Conservation (phyloP, 2,888 invertebrate species). For the Thecophora atra region DNA sequence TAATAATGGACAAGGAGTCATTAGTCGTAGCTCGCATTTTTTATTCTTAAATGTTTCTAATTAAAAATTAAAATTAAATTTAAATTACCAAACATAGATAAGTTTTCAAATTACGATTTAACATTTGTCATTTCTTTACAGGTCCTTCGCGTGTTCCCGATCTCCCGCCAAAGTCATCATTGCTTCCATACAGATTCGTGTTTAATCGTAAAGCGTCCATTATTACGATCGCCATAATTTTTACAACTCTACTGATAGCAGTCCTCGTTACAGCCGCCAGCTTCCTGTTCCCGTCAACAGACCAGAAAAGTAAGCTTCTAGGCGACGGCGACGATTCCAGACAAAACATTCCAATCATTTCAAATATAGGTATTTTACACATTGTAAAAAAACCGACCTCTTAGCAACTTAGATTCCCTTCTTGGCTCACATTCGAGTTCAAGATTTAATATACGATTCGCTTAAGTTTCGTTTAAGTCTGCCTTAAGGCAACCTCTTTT, state of each 20-base stretch:
- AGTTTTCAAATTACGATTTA: neutral
- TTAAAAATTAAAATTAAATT: no score
- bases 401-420: neutral
- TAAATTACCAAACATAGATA: no score
- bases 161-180: constrained; percentile 30
- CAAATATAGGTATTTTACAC: constrained; percentile 64
- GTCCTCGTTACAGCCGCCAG: constrained; percentile 51
- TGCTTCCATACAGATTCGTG: constrained; percentile 44
- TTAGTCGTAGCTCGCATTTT: neutral
- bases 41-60: neutral
- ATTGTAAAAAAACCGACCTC: neutral
- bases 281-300: constrained; percentile 49
- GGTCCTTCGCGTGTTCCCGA: constrained; percentile 42
- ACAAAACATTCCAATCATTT: constrained; percentile 66
- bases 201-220: constrained; percentile 48
- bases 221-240: constrained; percentile 46
- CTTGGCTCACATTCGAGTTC: neutral
- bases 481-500: no score
- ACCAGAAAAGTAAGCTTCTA: constrained; percentile 59
- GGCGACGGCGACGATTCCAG: constrained; percentile 65
- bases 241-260: constrained; percentile 50
- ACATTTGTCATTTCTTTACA: constrained; percentile 45
- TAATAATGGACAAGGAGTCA: neutral
- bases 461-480: neutral
- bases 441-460: neutral